Base-by-base conservation (phyloP, 2,113 vertebrate genomes). In the Ceyx cyanopectus region DNA sequence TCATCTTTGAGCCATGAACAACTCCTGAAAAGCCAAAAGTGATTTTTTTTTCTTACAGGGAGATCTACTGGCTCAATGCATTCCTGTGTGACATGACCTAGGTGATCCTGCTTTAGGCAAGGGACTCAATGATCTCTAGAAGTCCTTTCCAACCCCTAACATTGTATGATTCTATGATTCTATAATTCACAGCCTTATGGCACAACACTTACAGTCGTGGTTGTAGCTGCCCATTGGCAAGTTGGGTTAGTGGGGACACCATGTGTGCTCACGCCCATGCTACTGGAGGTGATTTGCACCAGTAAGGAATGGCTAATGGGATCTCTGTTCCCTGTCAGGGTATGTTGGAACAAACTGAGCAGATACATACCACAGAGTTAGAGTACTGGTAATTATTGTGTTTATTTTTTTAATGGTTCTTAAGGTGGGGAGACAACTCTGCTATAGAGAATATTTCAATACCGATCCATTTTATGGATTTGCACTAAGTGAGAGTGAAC, bases 191-290 rank as follows among this genome's bases (percentile, higher is more conserved):
- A n/a, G 22, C 9, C 41, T 37, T 11, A 1, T n/a, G 30, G 29
- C 23, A 6, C 2, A 4, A 46, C 37, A 34, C 17, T n/a, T 41
- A 29, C 4, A n/a, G n/a, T 23, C 4, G 0, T 3, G 10, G 23
- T 1, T 41, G 23, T 41, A 46, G 7, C 1, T 56, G 40, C 30
- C 12, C 34, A 10, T 34, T 29, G 43, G 15, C 48, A 51, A 46
- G 27, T 19, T 1, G 1, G 14, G 37, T 46, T 50, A 0, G 2
- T 21, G 24, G 45, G 50, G 19, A 30, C 3, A 2, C 34, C 0
- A 0, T 0, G 0, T 43, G 32, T 51, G 24, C 43, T 58, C 69
- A 40, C 12, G 32, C 5, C 7, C 0, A 0, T 46, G 41, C 27
- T 67, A 23, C 27, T 3, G 2, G n/a, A 34, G 45, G 8, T 21